Evolutionary conservation across 2,888 invertebrate genomes (phyloP).

Genomic region (Athalia cordata): DNA sequence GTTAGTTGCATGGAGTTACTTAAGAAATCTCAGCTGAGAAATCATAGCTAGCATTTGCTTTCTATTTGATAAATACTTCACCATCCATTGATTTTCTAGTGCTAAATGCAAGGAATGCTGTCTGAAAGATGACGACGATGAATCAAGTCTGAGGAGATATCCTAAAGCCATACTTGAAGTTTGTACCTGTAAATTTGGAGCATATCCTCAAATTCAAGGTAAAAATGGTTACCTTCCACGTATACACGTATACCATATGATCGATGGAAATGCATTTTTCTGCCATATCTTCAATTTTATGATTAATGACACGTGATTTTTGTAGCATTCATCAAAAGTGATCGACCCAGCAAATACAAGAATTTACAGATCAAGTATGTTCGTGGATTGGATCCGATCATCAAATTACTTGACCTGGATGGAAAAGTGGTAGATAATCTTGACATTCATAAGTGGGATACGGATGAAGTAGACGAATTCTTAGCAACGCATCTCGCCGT

Average conservation of each 20-base stretch:
- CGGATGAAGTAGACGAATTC: conserved; percentile 98
- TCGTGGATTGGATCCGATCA: conserved; percentile 94
- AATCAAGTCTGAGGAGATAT: conserved; percentile 82
- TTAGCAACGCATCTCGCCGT: conserved; percentile 87
- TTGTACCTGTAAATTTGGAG: conserved; percentile 98
- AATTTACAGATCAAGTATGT: conserved; percentile 95
- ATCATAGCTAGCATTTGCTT: not conserved
- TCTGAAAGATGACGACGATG: conserved; percentile 82
- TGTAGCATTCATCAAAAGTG: conserved; percentile 95
- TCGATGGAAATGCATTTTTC: not conserved
- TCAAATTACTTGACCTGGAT: conserved; percentile 90
- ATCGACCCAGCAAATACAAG: conserved; percentile 90
- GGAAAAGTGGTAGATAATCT: conserved; percentile 90
- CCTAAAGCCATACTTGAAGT: conserved; percentile 95
- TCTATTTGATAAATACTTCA: not conserved
- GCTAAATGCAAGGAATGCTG: conserved; percentile 88
- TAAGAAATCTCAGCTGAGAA: not conserved
- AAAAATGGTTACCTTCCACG: conserved; percentile 36
- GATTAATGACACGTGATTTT: conserved; percentile 45
- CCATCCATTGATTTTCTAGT: conserved; percentile 63
- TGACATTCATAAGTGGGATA: conserved; percentile 99
- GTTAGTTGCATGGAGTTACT: conserved; percentile 68
- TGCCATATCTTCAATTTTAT: conserved; percentile 7
- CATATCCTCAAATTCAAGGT: conserved; percentile 97
- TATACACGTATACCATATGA: not conserved